Conservation (phyloP, 2,888 invertebrate genomes). For the Aradus depressus region DNA sequence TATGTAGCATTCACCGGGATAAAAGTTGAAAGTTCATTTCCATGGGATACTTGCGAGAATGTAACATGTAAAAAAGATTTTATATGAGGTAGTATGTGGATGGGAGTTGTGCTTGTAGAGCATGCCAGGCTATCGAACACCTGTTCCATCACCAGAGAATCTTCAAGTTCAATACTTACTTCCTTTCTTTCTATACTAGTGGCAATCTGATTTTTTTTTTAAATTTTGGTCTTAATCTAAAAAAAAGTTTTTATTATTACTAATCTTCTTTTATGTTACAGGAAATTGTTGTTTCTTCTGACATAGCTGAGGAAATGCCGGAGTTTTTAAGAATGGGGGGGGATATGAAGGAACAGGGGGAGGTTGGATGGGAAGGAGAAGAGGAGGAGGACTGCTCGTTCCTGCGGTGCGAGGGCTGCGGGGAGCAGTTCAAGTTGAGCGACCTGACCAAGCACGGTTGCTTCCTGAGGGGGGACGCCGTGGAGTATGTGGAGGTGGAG, state of each 20-base stretch:
- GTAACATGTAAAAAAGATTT: too few relatives aligned
- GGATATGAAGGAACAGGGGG: background rate
- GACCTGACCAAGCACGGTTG: conserved; percentile 22
- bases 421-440: conserved; percentile 21
- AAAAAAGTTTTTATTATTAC: background rate
- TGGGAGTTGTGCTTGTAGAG: too few relatives aligned
- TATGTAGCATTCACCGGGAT: too few relatives aligned
- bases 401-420: conserved; percentile 20
- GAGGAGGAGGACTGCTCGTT: conserved; percentile 7
- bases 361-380: conserved; percentile 2
- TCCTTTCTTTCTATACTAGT: too few relatives aligned
- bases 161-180: too few relatives aligned
- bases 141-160: too few relatives aligned
- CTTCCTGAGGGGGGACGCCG: conserved; percentile 19
- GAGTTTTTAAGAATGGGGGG: conserved; percentile 20
- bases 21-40: too few relatives aligned
- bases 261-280: conserved; percentile 1
- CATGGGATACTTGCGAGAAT: too few relatives aligned
- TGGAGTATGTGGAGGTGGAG: conserved; percentile 22
- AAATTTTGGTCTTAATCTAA: background rate
- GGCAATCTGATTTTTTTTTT: too few relatives aligned
- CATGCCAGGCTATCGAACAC: too few relatives aligned
- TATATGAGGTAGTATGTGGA: too few relatives aligned
- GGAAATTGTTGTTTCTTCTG: conserved; percentile 11
- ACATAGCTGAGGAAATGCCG: conserved; percentile 22